A percentile compares a stretch with the other conserved stretches of the same genome.
Evolutionary conservation across 2,797 vertebrate genomes (phyloP).

Genomic region (Ctenosaura bakeri): DNA sequence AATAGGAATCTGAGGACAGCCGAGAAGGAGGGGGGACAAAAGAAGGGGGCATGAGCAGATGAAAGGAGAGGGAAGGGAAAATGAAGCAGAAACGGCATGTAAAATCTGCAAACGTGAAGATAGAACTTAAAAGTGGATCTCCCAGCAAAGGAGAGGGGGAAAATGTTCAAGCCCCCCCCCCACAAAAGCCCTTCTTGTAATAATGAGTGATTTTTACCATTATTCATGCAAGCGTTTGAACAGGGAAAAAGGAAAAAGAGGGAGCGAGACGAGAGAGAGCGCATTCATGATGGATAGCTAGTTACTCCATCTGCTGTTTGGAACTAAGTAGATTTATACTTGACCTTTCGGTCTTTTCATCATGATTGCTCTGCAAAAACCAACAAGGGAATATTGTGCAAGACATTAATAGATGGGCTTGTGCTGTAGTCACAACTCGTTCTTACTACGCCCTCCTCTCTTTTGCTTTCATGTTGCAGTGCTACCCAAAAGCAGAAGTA

Average conservation of each 20-base stretch:
- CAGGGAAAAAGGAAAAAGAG: neutral
- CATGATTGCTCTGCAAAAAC: neutral
- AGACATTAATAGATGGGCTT: too few species aligned
- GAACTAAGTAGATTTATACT: neutral
- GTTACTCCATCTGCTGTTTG: neutral
- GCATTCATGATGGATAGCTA: neutral
- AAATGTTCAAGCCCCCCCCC: neutral
- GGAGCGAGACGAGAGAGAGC: neutral
- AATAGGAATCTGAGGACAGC: neutral
- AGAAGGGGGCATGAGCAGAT: slow-evolving; percentile 1
- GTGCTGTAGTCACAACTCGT: too few species aligned
- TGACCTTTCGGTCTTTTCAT: slow-evolving; percentile 18
- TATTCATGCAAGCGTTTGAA: neutral
- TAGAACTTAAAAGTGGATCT: neutral
- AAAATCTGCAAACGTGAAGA: neutral
- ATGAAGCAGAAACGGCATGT: neutral
- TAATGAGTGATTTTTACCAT: neutral
- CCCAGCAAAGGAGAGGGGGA: neutral
- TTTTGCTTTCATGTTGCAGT: too few species aligned
- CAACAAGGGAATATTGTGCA: neutral
- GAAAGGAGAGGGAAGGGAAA: neutral
- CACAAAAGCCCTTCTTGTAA: neutral
- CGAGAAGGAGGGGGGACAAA: neutral
- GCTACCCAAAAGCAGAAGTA: too few species aligned
- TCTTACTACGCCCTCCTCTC: too few species aligned